phyloP scores from a whole-genome alignment of 1,140 invertebrate species.

The Cydia strobilella region DNA sequence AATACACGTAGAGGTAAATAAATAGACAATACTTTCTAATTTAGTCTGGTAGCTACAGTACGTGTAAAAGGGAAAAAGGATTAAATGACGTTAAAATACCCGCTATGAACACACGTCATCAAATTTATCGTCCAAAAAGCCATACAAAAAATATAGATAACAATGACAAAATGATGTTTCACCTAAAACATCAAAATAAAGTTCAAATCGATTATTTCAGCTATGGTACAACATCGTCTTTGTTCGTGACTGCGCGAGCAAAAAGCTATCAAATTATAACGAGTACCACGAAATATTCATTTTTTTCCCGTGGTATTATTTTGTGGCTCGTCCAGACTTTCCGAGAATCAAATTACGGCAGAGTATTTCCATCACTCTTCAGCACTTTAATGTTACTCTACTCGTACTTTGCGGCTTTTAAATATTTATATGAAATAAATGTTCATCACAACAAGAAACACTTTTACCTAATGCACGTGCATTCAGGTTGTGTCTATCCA shows the following conservation, averaged over 20 bases:
- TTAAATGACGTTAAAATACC: too few species aligned
- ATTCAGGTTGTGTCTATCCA: not conserved
- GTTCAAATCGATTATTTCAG: conserved; percentile 12
- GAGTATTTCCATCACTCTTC: conserved; percentile 23
- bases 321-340: conserved; percentile 22
- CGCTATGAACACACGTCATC: too few species aligned
- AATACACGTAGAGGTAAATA: too few species aligned
- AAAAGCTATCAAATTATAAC: conserved; percentile 32
- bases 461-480: not conserved
- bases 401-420: conserved; percentile 5
- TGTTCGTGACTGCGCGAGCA: conserved; percentile 25
- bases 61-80: too few species aligned
- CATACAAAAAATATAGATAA: too few species aligned
- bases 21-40: too few species aligned
- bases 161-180: too few species aligned
- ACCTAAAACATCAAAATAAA: not conserved
- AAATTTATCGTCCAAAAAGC: too few species aligned
- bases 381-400: conserved; percentile 22
- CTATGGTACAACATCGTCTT: conserved; percentile 3
- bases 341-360: conserved; percentile 27
- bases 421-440: conserved; percentile 23
- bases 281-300: conserved; percentile 23
- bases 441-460: conserved; percentile 12
- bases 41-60: too few species aligned
- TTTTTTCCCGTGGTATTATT: conserved; percentile 24